Conservation (phyloP, 2,797 vertebrate species). For the Phoxinus dragarum region DNA sequence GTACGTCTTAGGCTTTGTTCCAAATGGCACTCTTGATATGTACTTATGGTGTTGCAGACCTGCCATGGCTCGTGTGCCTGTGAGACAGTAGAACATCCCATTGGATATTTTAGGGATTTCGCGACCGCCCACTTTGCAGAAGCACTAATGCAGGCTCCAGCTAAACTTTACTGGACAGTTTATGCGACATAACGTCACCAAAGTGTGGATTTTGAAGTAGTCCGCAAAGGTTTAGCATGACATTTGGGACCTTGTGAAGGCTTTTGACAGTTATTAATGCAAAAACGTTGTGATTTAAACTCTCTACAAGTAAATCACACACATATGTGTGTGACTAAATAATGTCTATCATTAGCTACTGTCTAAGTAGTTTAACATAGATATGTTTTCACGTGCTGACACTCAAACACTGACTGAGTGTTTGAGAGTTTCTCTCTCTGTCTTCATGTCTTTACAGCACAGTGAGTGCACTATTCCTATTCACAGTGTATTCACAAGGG, state of each 20-base stretch:
- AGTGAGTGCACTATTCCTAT: background rate
- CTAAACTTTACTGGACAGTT: background rate
- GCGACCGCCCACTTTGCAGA: background rate
- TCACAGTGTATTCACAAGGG: background rate
- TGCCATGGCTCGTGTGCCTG: conserved; percentile 21
- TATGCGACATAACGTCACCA: background rate
- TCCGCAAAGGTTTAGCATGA: background rate
- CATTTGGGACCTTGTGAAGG: background rate
- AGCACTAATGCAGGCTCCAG: background rate
- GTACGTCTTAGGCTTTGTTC: conserved; percentile 8
- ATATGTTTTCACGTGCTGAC: too few species aligned
- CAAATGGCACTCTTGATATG: conserved; percentile 24
- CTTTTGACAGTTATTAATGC: conserved; percentile 1
- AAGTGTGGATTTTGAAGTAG: background rate
- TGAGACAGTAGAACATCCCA: conserved; percentile 4
- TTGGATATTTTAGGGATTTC: conserved; percentile 8
- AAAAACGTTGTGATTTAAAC: background rate
- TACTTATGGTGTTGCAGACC: conserved; percentile 15
- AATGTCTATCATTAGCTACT: background rate
- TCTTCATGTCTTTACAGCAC: background rate
- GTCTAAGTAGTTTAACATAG: background rate
- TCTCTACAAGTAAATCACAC: background rate
- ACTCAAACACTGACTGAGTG: too few species aligned
- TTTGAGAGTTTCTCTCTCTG: background rate
- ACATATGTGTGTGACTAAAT: background rate